Evolutionary conservation across 2,888 invertebrate species (phyloP).

Genomic region (Stratiomys singularior): DNA sequence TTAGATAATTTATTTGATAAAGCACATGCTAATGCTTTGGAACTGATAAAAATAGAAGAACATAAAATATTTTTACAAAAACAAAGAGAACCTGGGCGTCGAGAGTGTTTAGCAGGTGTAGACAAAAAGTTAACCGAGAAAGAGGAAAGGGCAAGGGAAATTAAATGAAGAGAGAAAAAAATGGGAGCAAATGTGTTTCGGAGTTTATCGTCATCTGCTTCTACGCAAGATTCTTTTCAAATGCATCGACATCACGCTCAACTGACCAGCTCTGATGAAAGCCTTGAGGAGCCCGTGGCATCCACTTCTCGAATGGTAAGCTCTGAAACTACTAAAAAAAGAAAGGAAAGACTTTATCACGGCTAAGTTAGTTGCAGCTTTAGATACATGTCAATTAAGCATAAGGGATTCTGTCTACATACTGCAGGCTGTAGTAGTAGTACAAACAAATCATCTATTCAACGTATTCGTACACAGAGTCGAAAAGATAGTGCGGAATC

Average conservation of each 20-base stretch:
- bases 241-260: neutral
- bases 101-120: too few species aligned
- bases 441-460: neutral
- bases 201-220: neutral
- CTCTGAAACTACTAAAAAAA: neutral
- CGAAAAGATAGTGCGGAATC: conserved; percentile 12
- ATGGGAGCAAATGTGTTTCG: too few species aligned
- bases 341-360: too few species aligned
- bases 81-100: too few species aligned
- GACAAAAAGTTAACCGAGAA: too few species aligned
- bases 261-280: neutral
- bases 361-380: neutral
- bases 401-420: neutral
- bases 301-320: neutral
- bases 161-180: too few species aligned
- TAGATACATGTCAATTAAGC: neutral
- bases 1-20: too few species aligned
- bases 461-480: conserved; percentile 17
- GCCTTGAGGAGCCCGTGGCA: neutral
- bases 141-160: too few species aligned
- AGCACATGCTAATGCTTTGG: too few species aligned
- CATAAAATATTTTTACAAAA: too few species aligned
- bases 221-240: too few species aligned
- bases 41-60: too few species aligned
- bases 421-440: neutral